These are phyloP conservation scores for Hephaestus fuliginosus DNA, from an alignment of 2,797 vertebrate genomes.

Conservation along the genomic window DNA sequence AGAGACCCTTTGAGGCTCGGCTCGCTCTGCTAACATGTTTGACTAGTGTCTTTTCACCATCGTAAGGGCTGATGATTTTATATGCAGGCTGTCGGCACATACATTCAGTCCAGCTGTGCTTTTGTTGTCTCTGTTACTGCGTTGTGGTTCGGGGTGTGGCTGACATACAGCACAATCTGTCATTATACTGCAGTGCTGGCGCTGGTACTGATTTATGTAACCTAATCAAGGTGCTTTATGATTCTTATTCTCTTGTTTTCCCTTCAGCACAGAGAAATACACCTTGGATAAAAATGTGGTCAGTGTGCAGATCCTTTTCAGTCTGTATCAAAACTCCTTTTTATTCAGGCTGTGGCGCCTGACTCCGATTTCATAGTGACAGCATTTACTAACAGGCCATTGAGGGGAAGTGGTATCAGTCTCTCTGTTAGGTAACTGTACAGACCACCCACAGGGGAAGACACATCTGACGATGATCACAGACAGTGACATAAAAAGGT, in stretches of 20 bases:
- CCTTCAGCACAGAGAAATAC: conserved; percentile 38
- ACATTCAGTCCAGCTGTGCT: conserved; percentile 78
- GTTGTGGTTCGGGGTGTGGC: conserved; percentile 69
- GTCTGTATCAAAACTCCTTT: conserved; percentile 43
- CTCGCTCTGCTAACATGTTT: conserved; percentile 60
- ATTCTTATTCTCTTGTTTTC: conserved; percentile 64
- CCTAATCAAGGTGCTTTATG: conserved; percentile 63
- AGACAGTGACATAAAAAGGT: conserved; percentile 60
- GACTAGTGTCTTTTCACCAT: conserved; percentile 60
- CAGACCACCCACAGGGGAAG: conserved; percentile 78
- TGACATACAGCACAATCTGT: conserved; percentile 57
- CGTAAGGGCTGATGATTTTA: conserved; percentile 45
- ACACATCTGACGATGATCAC: conserved; percentile 60
- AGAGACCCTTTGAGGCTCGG: conserved; percentile 52
- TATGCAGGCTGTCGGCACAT: conserved; percentile 39
- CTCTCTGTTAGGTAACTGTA: conserved; percentile 57
- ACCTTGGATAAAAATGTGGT: conserved; percentile 45
- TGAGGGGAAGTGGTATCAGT: conserved; percentile 58
- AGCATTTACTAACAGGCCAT: conserved; percentile 61
- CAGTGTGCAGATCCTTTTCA: conserved; percentile 38
- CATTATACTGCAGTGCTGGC: conserved; percentile 53
- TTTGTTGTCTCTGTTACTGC: conserved; percentile 71
- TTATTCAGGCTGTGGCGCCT: conserved; percentile 49
- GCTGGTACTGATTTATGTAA: conserved; percentile 53
- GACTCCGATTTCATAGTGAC: conserved; percentile 59